These are phyloP conservation scores for Latrodectus hesperus DNA, from an alignment of 2,888 invertebrate species.

Conservation along the genomic window DNA sequence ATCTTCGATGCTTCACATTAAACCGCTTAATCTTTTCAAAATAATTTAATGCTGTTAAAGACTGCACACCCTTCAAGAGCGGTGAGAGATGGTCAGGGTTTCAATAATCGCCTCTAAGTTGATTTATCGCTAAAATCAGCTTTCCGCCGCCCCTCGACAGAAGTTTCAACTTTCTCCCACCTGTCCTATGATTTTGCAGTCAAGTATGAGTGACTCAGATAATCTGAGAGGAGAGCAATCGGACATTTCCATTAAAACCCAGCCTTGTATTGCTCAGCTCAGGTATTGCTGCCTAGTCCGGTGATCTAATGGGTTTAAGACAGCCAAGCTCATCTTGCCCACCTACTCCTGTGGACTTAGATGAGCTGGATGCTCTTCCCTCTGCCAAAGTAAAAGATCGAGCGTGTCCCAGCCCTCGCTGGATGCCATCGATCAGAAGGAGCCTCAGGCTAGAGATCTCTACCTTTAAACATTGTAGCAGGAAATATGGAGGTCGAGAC, in stretches of 20 bases:
- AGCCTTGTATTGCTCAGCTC: constrained; percentile 32
- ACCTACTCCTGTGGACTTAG: constrained; percentile 27
- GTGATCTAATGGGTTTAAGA: constrained; percentile 59
- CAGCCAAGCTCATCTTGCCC: constrained; percentile 48
- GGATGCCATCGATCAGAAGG: constrained; percentile 56
- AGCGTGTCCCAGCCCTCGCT: constrained; percentile 53
- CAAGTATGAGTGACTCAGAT: constrained; percentile 47
- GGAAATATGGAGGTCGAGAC: constrained; percentile 65
- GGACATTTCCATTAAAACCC: constrained; percentile 60
- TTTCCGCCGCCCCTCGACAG: background rate
- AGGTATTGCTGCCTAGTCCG: constrained; percentile 44
- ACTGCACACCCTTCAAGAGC: constrained; percentile 4
- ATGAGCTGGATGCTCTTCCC: constrained; percentile 41
- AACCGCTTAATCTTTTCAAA: constrained; percentile 18
- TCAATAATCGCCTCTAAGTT: constrained; percentile 58
- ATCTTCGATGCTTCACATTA: background rate
- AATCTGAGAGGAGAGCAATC: constrained; percentile 57
- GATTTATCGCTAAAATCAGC: constrained; percentile 52
- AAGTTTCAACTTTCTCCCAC: constrained; percentile 27
- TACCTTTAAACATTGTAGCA: constrained; percentile 53
- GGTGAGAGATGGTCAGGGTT: constrained; percentile 19
- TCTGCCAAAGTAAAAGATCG: constrained; percentile 62
- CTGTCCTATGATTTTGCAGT: constrained; percentile 60
- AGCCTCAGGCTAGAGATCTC: constrained; percentile 50
- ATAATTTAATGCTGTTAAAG: constrained; percentile 45